A percentile compares a stretch with the other conserved stretches of the same genome.
Evolutionary conservation across 2,113 vertebrate species (phyloP).

Genomic region (Calyptommatus sinebrachiatus): DNA sequence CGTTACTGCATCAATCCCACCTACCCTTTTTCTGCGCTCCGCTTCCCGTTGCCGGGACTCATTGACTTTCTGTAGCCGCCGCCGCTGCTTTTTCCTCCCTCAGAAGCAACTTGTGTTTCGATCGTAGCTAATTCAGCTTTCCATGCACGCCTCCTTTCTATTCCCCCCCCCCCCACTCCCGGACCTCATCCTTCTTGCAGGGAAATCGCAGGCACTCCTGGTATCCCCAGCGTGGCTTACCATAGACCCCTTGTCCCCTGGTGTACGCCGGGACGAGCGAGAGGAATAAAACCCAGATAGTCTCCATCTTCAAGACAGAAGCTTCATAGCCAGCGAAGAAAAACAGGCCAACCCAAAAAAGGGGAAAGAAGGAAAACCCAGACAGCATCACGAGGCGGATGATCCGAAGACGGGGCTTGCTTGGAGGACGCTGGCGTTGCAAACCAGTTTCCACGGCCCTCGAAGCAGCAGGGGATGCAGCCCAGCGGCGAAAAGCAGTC

Average conservation of each 20-base stretch:
- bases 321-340: slow-evolving; percentile 55
- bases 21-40: background rate
- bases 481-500: slow-evolving; percentile 12
- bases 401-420: background rate
- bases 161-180: background rate
- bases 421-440: background rate
- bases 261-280: slow-evolving; percentile 60
- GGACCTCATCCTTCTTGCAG: background rate
- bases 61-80: slow-evolving; percentile 42
- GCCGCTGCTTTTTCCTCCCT: slow-evolving; percentile 17
- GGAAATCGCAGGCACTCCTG: background rate
- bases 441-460: background rate
- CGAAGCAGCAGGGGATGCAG: slow-evolving; percentile 20
- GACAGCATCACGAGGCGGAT: slow-evolving; percentile 53
- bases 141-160: background rate
- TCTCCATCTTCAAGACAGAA: slow-evolving; percentile 67
- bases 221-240: slow-evolving; percentile 48
- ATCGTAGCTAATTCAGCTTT: background rate
- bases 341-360: slow-evolving; percentile 42
- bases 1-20: slow-evolving; percentile 17
- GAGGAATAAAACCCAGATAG: slow-evolving; percentile 60
- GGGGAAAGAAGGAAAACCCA: slow-evolving; percentile 24
- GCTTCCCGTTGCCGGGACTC: background rate
- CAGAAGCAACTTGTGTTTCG: slow-evolving; percentile 55
- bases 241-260: slow-evolving; percentile 68